A percentile compares a stretch with the other conserved stretches of the same genome.
phyloP scores from a whole-genome alignment of 2,797 vertebrate genomes.

The Ceyx erithaca region DNA sequence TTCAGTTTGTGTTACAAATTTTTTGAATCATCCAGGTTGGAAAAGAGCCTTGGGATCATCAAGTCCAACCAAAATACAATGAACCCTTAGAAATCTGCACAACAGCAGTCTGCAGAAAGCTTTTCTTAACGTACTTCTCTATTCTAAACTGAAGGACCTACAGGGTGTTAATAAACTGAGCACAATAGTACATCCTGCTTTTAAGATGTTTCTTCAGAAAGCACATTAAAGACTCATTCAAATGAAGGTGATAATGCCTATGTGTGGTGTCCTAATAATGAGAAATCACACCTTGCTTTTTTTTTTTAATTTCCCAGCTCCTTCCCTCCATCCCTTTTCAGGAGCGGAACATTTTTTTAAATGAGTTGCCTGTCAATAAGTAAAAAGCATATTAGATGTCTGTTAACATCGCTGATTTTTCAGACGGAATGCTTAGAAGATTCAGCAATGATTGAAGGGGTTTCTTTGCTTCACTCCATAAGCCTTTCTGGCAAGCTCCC shows the following conservation, averaged over 20 bases:
- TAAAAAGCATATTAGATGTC: background rate
- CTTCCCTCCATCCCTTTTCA: background rate
- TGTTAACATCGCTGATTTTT: conserved; percentile 32
- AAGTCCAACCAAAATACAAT: background rate
- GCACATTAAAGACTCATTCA: conserved; percentile 29
- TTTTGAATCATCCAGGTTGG: too few relatives aligned
- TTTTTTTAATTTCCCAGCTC: background rate
- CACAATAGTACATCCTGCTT: conserved; percentile 36
- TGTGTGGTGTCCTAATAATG: background rate
- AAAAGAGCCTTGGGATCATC: too few relatives aligned
- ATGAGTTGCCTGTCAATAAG: conserved; percentile 42
- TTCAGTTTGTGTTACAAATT: background rate
- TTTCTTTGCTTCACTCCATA: background rate
- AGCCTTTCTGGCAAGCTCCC: background rate
- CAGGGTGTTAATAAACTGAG: conserved; percentile 51
- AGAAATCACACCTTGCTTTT: conserved; percentile 27
- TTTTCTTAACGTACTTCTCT: background rate
- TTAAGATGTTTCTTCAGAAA: conserved; percentile 54
- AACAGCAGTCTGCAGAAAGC: background rate
- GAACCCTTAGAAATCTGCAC: background rate
- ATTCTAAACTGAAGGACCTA: background rate
- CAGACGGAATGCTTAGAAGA: conserved; percentile 21
- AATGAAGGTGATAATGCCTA: conserved; percentile 28
- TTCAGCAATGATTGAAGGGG: background rate
- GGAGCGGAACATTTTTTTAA: conserved; percentile 13